Conservation (phyloP, 2,888 invertebrate species). For the Mongoloraphidia duomilia region DNA sequence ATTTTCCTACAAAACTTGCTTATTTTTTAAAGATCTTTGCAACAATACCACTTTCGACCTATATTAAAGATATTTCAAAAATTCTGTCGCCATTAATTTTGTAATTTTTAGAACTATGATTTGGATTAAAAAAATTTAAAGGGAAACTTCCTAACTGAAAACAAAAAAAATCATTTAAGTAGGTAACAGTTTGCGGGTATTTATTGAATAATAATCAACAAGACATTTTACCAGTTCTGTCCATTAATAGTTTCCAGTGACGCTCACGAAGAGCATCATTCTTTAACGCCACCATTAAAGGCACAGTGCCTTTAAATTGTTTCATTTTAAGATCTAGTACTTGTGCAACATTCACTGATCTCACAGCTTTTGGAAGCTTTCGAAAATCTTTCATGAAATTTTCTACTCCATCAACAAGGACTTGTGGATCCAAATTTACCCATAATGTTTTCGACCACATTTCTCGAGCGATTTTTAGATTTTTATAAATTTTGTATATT, state of each 20-base stretch:
- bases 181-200: not conserved
- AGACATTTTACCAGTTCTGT: constrained; percentile 48
- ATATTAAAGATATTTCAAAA: no score
- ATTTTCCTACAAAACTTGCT: no score
- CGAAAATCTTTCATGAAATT: constrained; percentile 65
- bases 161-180: not conserved
- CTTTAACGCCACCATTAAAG: constrained; percentile 80
- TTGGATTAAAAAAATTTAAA: no score
- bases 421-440: constrained; percentile 73
- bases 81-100: no score
- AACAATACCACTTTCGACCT: no score
- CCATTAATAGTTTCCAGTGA: constrained; percentile 84
- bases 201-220: not conserved
- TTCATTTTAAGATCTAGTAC: constrained; percentile 72
- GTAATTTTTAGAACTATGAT: no score
- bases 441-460: constrained; percentile 78
- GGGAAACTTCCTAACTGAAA: no score
- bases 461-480: constrained; percentile 63
- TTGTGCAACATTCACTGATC: constrained; percentile 44
- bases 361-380: constrained; percentile 51
- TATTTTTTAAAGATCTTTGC: no score
- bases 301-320: constrained; percentile 74
- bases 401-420: constrained; percentile 74
- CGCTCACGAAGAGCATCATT: constrained; percentile 80
- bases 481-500: constrained; percentile 63